phyloP scores from a whole-genome alignment of 2,113 vertebrate genomes.

The Meleagris gallopavo region DNA sequence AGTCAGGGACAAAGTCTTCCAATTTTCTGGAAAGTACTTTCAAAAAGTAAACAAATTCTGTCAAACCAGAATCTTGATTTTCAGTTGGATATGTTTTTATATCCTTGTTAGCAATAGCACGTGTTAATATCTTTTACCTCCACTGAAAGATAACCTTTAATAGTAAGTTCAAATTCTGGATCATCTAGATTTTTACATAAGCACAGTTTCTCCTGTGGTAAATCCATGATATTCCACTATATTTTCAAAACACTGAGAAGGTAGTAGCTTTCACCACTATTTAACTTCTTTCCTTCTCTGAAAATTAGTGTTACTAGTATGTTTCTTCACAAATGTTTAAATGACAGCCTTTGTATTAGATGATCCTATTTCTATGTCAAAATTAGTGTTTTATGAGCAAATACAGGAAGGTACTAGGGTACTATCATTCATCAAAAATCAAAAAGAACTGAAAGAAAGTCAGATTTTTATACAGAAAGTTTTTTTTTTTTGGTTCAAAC shows the following conservation, averaged over 20 bases:
- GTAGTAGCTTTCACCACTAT: neutral
- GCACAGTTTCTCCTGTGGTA: neutral
- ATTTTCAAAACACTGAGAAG: neutral
- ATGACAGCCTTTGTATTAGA: neutral
- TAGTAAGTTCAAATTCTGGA: neutral
- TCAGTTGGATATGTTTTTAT: neutral
- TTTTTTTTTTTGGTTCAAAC: neutral
- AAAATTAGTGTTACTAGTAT: neutral
- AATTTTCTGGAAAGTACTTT: slow-evolving; percentile 23
- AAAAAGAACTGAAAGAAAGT: neutral
- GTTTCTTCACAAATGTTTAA: neutral
- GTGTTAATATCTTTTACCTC: neutral
- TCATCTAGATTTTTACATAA: neutral
- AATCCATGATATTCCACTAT: neutral
- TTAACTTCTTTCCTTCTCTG: neutral
- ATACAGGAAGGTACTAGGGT: neutral
- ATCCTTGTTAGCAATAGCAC: neutral
- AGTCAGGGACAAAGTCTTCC: neutral
- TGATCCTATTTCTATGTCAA: neutral
- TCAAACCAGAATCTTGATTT: neutral
- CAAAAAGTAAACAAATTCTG: slow-evolving; percentile 12
- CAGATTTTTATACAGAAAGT: too few species aligned
- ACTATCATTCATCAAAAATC: neutral
- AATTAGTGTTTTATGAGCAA: neutral
- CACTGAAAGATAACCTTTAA: neutral